phyloP scores from a whole-genome alignment of 2,888 invertebrate species.

The Brachynemurus nebulosus region DNA sequence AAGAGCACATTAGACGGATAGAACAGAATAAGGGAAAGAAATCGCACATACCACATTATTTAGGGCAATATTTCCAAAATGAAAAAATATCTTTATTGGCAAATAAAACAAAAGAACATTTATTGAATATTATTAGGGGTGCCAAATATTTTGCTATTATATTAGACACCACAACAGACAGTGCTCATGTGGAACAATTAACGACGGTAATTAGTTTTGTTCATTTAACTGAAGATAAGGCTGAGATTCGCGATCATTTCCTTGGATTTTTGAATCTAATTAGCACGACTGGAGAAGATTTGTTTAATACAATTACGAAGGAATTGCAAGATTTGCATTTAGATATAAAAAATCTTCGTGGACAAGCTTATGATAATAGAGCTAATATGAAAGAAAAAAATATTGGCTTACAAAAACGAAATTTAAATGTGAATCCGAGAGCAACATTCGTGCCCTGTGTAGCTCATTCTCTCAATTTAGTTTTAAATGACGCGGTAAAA shows the following conservation, averaged over 20 bases:
- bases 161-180: constrained; percentile 2
- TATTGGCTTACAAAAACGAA: constrained; percentile 18
- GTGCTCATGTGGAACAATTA: constrained; percentile 2
- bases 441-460: constrained; percentile 22
- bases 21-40: not conserved
- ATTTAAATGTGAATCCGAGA: constrained; percentile 16
- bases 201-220: not conserved
- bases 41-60: constrained; percentile 3
- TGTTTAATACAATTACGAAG: constrained; percentile 9
- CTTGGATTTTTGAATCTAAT: constrained; percentile 6
- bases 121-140: constrained; percentile 8
- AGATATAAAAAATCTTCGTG: constrained; percentile 12
- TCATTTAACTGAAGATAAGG: not conserved
- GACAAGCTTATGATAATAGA: constrained; percentile 18
- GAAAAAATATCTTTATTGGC: constrained; percentile 16
- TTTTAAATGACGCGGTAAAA: constrained; percentile 20
- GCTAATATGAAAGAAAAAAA: constrained; percentile 19
- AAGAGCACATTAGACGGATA: constrained; percentile 13
- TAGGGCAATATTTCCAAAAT: constrained; percentile 10
- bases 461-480: constrained; percentile 20
- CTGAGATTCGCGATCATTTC: constrained; percentile 1
- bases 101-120: constrained; percentile 16
- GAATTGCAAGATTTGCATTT: constrained; percentile 11
- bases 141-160: constrained; percentile 5
- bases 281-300: constrained; percentile 11